Base-by-base conservation (phyloP, 2,888 invertebrate species). In the Prosopocoilus inquinatus region DNA sequence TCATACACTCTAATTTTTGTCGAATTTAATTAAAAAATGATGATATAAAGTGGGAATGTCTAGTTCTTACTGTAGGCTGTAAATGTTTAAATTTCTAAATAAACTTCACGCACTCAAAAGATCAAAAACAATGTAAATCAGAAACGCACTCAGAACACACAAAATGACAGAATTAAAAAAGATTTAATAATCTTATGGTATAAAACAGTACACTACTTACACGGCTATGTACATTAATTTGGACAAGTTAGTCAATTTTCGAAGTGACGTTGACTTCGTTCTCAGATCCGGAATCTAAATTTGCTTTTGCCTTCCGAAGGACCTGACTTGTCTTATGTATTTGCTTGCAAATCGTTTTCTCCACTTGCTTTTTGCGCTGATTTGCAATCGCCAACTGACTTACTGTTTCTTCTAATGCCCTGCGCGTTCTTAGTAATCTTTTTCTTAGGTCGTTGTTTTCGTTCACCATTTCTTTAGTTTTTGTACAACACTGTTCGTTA, bases 261-360 rank as follows among this genome's bases (percentile, higher is more conserved):
- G 65, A 68, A 65, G 66, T 66, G 63, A 51, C 60, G 63, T 64
- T 66, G 52, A 59, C 47, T 60, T 58, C 75, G 61, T 70, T 71
- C 62, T 78, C 75, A 46, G 78, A 78, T 48, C 77, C 77, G 3
- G 77, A 77, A 64, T 88, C 87, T 72, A 90, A 80, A 71, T 89
- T 89, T 54, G 86, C 87, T 62, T 89, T 84, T 38, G 89, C 90
- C 76, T 86, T 86, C 57, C 87, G 84, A 58, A 91, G 79, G 47
- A 90, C 89, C 65, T 86, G 86, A 64, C 89, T 88, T 16, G 90
- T 90, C 77, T 89, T 89, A 70, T 88, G 85, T 66, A 91, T 86
- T 77, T 91, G 89, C 67, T 86, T 84, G 72, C 89, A 89, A 71
- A 94, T 91, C 43, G 91, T 90, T 68, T 88, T 87, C 74, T 93